phyloP scores from a whole-genome alignment of 2,888 invertebrate species.

The Cryptocephalus moraei region DNA sequence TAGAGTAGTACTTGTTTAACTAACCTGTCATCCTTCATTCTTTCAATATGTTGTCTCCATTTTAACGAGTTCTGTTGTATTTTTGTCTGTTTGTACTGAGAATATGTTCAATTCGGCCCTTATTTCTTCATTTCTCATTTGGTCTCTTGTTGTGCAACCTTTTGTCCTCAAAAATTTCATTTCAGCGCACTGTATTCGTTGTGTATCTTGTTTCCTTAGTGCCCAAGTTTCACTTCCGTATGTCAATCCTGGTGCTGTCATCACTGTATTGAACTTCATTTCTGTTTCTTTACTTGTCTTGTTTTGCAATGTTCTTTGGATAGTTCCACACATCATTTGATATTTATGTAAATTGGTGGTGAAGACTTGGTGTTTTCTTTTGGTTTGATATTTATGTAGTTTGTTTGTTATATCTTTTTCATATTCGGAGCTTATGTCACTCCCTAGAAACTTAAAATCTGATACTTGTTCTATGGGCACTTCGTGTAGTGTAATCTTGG shows the following conservation, averaged over 20 bases:
- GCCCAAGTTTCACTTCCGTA: not conserved
- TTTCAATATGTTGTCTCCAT: too few species aligned
- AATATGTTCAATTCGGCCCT: not conserved
- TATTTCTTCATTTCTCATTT: not conserved
- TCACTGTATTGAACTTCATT: not conserved
- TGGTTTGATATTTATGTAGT: not conserved
- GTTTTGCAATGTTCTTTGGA: not conserved
- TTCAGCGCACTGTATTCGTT: not conserved
- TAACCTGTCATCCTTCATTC: too few species aligned
- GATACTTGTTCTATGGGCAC: not conserved
- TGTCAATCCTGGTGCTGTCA: not conserved
- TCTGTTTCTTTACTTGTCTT: not conserved
- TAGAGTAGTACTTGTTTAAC: too few species aligned
- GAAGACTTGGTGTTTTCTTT: too few species aligned
- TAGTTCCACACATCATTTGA: not conserved
- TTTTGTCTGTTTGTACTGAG: too few species aligned
- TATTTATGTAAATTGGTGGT: not conserved
- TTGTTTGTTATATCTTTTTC: not conserved
- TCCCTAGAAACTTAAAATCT: not conserved
- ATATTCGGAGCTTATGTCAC: not conserved
- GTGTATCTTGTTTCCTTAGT: not conserved
- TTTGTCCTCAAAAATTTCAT: not conserved
- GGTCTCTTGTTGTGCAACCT: not conserved
- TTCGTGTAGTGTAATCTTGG: not conserved
- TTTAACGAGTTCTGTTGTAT: too few species aligned